phyloP scores from a whole-genome alignment of 2,797 vertebrate species.

The Pipistrellus pygmaeus region DNA sequence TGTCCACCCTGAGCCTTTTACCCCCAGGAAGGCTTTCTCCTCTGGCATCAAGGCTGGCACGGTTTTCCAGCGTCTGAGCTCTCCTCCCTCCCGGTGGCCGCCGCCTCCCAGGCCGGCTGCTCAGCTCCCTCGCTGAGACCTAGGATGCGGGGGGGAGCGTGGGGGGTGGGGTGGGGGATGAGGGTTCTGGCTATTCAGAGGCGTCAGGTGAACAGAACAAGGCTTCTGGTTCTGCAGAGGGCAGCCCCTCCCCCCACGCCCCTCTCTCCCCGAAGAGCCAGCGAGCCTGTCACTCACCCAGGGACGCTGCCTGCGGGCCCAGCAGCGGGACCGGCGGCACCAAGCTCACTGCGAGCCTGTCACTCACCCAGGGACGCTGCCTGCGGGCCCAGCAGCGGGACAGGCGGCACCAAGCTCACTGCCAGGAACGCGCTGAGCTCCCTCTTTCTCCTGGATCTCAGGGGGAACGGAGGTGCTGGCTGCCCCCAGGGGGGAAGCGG shows the following conservation, averaged over 20 bases:
- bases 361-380: no score
- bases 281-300: no score
- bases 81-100: background rate
- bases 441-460: background rate
- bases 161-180: no score
- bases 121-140: no score
- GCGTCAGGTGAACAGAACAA: background rate
- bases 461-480: rapidly evolving
- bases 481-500: background rate
- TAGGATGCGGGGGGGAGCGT: background rate
- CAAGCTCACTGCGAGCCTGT: no score
- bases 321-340: no score
- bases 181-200: background rate
- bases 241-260: background rate
- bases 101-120: background rate
- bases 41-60: background rate
- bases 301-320: no score
- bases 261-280: no score
- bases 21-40: background rate
- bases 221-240: background rate
- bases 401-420: background rate
- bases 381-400: no score
- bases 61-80: background rate
- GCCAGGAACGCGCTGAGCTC: background rate
- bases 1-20: rapidly evolving